A percentile compares a stretch with the other conserved stretches of the same genome.
Conservation (phyloP, 2,113 vertebrate species). For the Nothocercus julius region DNA sequence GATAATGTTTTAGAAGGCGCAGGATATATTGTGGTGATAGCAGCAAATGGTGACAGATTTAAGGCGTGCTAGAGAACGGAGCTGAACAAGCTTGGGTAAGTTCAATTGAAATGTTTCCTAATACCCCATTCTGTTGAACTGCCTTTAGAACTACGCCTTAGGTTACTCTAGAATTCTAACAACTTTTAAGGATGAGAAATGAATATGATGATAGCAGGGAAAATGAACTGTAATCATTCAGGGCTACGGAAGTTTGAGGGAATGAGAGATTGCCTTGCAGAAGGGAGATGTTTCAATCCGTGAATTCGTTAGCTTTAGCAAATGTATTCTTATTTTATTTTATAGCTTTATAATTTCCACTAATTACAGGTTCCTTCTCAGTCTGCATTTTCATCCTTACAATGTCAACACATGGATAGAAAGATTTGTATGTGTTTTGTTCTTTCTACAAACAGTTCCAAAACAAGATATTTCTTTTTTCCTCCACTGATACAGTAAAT, state of each 20-base stretch:
- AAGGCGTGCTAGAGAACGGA: not conserved
- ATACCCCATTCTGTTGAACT: not conserved
- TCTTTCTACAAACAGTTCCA: not conserved
- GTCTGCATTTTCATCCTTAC: not conserved
- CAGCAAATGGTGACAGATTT: not conserved
- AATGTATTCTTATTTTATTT: not conserved
- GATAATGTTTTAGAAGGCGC: slow-evolving; percentile 59
- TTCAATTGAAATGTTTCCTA: slow-evolving; percentile 55
- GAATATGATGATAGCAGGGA: not conserved
- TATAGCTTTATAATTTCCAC: not conserved
- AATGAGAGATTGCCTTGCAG: not conserved
- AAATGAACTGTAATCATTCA: not conserved
- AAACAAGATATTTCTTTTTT: not conserved
- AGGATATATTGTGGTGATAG: slow-evolving; percentile 13
- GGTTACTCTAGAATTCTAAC: slow-evolving; percentile 16
- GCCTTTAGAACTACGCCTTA: not conserved
- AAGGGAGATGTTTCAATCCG: not conserved
- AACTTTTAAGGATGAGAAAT: slow-evolving; percentile 18
- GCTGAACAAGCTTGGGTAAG: slow-evolving; percentile 2
- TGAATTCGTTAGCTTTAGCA: not conserved
- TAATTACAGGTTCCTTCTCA: not conserved
- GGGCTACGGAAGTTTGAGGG: not conserved
- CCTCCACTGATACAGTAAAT: not conserved
- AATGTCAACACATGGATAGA: not conserved
- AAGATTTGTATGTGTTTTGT: not conserved